Percentiles rank a stretch among this genome's conserved stretches.
Evolutionary conservation across 2,888 invertebrate species (phyloP).

Genomic region (Parnassius apollo): DNA sequence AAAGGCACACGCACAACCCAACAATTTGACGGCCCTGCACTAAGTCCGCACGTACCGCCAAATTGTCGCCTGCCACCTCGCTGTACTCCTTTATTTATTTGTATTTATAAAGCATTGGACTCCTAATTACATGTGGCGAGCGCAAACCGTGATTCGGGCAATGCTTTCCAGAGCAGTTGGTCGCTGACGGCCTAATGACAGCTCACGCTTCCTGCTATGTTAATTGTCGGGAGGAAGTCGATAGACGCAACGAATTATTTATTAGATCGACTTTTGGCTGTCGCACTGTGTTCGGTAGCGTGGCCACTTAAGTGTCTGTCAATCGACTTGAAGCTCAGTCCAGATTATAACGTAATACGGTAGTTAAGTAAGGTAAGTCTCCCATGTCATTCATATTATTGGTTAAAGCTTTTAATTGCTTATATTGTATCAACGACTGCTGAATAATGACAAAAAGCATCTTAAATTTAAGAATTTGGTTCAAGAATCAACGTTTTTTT

Average conservation of each 20-base stretch:
- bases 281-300: conserved; percentile 57
- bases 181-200: conserved; percentile 79
- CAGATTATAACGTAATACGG: conserved; percentile 79
- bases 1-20: conserved; percentile 63
- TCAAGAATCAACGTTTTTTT: too few relatives aligned
- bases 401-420: conserved; percentile 70
- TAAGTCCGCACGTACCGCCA: conserved; percentile 47
- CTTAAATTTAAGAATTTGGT: too few relatives aligned
- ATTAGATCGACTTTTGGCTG: conserved; percentile 67
- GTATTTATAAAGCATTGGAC: conserved; percentile 73
- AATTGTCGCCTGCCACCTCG: conserved; percentile 76
- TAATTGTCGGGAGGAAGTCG: conserved; percentile 75
- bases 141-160: conserved; percentile 65
- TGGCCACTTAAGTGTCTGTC: conserved; percentile 73
- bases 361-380: conserved; percentile 57
- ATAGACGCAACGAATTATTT: conserved; percentile 72
- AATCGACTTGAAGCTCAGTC: conserved; percentile 62
- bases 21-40: conserved; percentile 66
- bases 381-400: conserved; percentile 63
- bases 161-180: conserved; percentile 60
- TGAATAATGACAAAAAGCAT: conserved; percentile 15
- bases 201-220: conserved; percentile 74
- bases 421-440: conserved; percentile 40
- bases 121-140: conserved; percentile 68
- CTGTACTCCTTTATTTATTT: conserved; percentile 73